Percentiles rank a stretch among this genome's conserved stretches.
Conservation (phyloP, 2,888 invertebrate species). For the Catocala sponsa region DNA sequence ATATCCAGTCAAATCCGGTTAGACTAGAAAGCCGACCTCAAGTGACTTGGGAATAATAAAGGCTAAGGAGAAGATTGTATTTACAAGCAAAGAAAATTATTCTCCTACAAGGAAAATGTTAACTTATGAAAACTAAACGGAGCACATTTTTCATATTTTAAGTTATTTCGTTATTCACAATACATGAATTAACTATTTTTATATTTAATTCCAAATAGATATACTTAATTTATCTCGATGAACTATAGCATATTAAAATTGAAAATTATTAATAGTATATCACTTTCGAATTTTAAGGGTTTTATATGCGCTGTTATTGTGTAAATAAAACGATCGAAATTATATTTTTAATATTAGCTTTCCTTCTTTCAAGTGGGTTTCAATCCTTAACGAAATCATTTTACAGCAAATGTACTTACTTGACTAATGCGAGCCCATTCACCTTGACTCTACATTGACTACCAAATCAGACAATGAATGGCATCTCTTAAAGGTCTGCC, state of each 20-base stretch:
- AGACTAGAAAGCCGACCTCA: no score
- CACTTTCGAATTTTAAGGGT: conserved; percentile 42
- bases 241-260: conserved; percentile 32
- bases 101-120: background rate
- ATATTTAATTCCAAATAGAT: conserved; percentile 31
- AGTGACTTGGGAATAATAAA: no score
- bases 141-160: background rate
- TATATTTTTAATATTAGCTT: background rate
- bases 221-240: conserved; percentile 29
- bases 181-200: conserved; percentile 16
- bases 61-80: no score
- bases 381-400: no score
- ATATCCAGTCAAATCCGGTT: no score
- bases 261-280: conserved; percentile 34
- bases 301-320: conserved; percentile 34
- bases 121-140: background rate
- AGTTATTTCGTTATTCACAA: conserved; percentile 25
- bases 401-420: no score
- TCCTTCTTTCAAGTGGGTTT: no score
- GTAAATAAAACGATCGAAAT: background rate
- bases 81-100: background rate
- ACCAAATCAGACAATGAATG: no score
- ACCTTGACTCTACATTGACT: no score
- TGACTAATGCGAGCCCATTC: no score
- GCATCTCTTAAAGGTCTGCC: no score